Evolutionary conservation across 2,113 vertebrate genomes (phyloP).

Genomic region (Uropsilus gracilis): DNA sequence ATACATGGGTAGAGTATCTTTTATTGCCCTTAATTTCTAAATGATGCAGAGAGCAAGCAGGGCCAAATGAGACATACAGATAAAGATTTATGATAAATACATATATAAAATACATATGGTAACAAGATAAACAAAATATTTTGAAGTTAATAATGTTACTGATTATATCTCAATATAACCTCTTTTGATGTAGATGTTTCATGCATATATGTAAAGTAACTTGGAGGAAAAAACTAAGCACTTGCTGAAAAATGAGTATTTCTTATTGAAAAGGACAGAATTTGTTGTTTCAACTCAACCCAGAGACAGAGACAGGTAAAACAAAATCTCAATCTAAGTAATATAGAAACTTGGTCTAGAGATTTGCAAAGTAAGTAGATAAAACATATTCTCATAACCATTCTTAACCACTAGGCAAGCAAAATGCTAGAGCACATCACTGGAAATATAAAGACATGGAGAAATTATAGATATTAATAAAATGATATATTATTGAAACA

Average conservation of each 20-base stretch:
- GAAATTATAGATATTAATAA: neutral
- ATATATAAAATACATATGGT: neutral
- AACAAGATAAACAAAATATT: neutral
- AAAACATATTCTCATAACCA: neutral
- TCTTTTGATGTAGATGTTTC: neutral
- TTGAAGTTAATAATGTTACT: neutral
- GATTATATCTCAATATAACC: neutral
- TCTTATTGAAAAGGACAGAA: neutral
- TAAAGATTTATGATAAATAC: neutral
- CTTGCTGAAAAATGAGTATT: neutral
- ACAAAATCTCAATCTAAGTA: neutral
- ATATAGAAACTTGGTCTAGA: neutral
- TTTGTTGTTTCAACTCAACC: neutral
- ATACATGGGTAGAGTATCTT: neutral
- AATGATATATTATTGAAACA: no score
- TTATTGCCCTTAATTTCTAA: neutral
- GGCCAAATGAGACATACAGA: no score
- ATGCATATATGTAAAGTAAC: neutral
- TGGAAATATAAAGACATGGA: neutral
- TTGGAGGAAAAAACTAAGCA: neutral
- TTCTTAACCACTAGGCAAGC: neutral
- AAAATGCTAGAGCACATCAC: neutral
- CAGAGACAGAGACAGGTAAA: neutral
- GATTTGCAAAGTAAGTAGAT: fast-evolving
- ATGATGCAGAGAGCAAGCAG: no score